A percentile compares a stretch with the other conserved stretches of the same genome.
These are phyloP conservation scores for Isaurus tuberculatus DNA, from an alignment of 92 coral and sea anemone species.

Conservation along the genomic window DNA sequence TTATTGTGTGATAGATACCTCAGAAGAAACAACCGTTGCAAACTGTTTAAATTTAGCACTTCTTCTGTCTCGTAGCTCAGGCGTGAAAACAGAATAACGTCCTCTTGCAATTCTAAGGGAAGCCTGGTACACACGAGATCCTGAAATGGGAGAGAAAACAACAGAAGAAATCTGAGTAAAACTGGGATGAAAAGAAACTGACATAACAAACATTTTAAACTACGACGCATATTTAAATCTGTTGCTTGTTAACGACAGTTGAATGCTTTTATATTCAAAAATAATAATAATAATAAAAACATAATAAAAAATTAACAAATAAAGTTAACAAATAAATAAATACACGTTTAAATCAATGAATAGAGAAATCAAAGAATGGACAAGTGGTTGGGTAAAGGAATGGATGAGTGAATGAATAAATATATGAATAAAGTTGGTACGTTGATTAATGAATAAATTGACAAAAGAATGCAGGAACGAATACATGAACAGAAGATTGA, in stretches of 20 bases:
- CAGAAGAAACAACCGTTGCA: background rate
- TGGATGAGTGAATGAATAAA: too few species aligned
- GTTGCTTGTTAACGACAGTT: too few species aligned
- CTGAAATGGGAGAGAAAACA: background rate
- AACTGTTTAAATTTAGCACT: conserved; percentile 15
- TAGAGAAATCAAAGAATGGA: too few species aligned
- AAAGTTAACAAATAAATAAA: background rate
- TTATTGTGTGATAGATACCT: background rate
- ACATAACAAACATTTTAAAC: background rate
- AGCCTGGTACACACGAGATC: conserved; percentile 9
- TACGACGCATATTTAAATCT: background rate
- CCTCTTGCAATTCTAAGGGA: background rate
- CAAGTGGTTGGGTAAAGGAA: too few species aligned
- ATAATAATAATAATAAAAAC: too few species aligned
- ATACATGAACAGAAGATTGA: too few species aligned
- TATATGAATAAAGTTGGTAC: too few species aligned
- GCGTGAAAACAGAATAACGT: conserved; percentile 5
- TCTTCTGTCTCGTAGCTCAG: background rate
- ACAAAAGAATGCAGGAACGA: too few species aligned
- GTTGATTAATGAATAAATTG: too few species aligned
- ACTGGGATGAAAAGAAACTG: background rate
- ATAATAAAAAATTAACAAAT: too few species aligned
- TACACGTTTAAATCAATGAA: background rate
- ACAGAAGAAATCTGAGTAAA: background rate
- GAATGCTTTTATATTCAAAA: too few species aligned